Evolutionary conservation across 2,113 vertebrate species (phyloP).

Genomic region (Artemisiospiza belli): DNA sequence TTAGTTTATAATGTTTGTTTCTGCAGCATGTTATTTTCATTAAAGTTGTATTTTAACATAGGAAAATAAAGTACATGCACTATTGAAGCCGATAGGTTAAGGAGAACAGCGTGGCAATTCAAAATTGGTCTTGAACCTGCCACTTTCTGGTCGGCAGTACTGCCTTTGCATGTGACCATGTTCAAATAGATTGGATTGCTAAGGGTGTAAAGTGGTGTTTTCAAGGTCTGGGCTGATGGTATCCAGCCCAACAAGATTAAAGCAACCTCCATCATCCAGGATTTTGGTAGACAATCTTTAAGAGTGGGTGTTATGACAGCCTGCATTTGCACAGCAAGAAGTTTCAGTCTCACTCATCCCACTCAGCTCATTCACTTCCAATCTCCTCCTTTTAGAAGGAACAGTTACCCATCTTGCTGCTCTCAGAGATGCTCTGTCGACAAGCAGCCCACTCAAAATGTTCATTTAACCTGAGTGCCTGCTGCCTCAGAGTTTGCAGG

Average conservation of each 20-base stretch:
- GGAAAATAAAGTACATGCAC: not conserved
- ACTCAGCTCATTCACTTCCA: conserved; percentile 30
- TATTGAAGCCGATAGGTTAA: not conserved
- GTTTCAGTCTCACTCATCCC: conserved; percentile 51
- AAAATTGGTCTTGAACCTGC: not conserved
- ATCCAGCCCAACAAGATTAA: not conserved
- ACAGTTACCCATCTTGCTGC: not conserved
- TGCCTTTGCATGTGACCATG: not conserved
- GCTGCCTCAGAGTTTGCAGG: not conserved
- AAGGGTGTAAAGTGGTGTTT: not conserved
- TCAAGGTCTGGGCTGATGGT: not conserved
- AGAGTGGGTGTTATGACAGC: not conserved
- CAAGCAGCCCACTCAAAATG: not conserved
- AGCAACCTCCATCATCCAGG: not conserved
- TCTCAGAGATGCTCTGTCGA: not conserved
- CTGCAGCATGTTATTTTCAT: not conserved
- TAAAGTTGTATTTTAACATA: not conserved
- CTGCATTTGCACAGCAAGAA: conserved; percentile 9
- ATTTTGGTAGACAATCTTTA: not conserved
- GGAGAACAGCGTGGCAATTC: not conserved
- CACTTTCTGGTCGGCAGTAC: not conserved
- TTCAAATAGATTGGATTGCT: not conserved
- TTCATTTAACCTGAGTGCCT: not conserved
- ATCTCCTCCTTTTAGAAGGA: conserved; percentile 10
- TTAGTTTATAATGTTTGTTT: not conserved